Evolutionary conservation across 2,888 invertebrate genomes (phyloP), one percentile per base, ranked within the genome.

Genomic region (Dicycla oo): DNA sequence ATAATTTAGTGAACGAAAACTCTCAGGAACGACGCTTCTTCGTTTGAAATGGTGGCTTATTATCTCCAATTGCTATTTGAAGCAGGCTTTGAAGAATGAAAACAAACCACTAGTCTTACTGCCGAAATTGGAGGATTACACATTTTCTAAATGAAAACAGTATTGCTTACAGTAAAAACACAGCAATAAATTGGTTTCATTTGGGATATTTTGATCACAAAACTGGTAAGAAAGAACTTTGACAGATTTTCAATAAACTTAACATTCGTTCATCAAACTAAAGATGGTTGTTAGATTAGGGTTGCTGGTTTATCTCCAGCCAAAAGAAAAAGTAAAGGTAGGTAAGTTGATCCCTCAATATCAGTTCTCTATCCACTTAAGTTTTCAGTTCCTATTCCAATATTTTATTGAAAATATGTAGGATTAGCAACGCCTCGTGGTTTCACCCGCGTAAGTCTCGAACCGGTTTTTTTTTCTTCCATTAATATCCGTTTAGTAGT

Each of bases 21-120:
- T 54, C 63, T 47, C 34, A 60, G 43, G 43, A 43, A 78, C 64
- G 69, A 69, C 62, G 67, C 72, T 81, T 57, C 58, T 72, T 79
- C 70, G 75, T 84, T 86, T 73, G 61, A 80, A 84, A 76, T 53
- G 78, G 73, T 72, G 66, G 62, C 75, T 83, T 84, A 69, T 82
- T 82, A 81, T 67, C 74, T 75, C 15, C 30, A 81, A 84, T 76
- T 76, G 74, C 40, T 65, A 73, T 80, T 82, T 71, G 57, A 69
- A 84, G 83, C 73, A 38, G 63, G 67, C 70, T 81, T 73, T 80
- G 75, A 78, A 73, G 64, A 73, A 80, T 75, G 56, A 76, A 70
- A 70, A 57, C 66, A 62, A 70, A 70, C 60, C 66, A 62, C 30
- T 56, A 23, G 49, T 47, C 58, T 47, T 61, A 73, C 66, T 13